Evolutionary conservation across 1,140 invertebrate genomes (phyloP).

Genomic region (Lethocerus indicus): DNA sequence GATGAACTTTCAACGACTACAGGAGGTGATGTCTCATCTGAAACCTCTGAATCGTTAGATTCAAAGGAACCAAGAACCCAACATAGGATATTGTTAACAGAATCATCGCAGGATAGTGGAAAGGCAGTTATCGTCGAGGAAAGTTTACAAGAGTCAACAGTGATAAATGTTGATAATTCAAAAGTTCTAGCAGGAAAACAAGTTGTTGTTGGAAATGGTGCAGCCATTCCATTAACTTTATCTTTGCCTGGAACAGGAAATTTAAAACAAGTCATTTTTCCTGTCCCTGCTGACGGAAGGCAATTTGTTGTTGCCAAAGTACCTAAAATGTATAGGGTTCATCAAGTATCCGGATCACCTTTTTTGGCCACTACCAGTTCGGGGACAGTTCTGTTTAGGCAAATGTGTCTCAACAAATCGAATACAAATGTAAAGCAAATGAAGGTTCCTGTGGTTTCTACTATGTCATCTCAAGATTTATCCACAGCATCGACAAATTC

Average conservation of each 20-base stretch:
- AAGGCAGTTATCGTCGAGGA: constrained; percentile 32
- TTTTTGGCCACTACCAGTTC: constrained; percentile 14
- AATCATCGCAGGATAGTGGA: constrained; percentile 16
- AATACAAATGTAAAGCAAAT: constrained; percentile 18
- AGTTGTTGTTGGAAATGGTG: constrained; percentile 17
- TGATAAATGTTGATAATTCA: constrained; percentile 16
- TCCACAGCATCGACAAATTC: constrained; percentile 12
- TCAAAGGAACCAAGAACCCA: constrained; percentile 14
- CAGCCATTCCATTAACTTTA: constrained; percentile 17
- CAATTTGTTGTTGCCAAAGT: constrained; percentile 19
- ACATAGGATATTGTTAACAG: constrained; percentile 13
- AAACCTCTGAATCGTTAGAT: constrained; percentile 16
- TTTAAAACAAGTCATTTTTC: constrained; percentile 20
- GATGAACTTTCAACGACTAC: constrained; percentile 15
- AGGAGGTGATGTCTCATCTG: constrained; percentile 15
- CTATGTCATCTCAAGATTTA: constrained; percentile 16
- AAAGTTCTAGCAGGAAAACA: constrained; percentile 19
- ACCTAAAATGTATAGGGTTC: constrained; percentile 20
- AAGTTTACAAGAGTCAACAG: constrained; percentile 20
- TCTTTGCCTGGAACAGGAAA: constrained; percentile 13
- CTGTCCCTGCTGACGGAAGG: constrained; percentile 17
- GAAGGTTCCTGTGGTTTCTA: constrained; percentile 17
- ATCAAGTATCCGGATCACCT: constrained; percentile 18
- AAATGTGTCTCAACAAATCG: constrained; percentile 18
- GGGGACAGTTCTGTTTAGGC: constrained; percentile 17